These are phyloP conservation scores for Muntiacus muntjak DNA, from an alignment of 2,113 vertebrate species.

Conservation along the genomic window DNA sequence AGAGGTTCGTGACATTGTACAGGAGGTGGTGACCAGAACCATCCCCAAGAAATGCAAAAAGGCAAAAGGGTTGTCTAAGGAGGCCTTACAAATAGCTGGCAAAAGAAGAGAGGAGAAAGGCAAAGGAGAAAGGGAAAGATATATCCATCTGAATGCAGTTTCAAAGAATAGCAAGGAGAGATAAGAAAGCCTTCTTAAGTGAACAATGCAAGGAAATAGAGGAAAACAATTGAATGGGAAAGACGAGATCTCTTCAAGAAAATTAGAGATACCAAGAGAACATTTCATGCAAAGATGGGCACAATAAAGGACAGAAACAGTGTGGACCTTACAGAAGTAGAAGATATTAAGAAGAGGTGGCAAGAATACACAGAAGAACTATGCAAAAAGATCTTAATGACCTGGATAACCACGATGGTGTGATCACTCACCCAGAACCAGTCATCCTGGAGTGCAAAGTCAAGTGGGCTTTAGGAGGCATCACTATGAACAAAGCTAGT, in stretches of 20 bases:
- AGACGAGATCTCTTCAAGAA: background rate
- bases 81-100: background rate
- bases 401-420: background rate
- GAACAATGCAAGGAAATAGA: background rate
- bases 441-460: background rate
- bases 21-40: background rate
- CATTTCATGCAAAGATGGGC: background rate
- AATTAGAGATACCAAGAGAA: background rate
- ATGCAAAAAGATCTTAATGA: background rate
- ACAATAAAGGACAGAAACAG: background rate
- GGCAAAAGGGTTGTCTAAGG: background rate
- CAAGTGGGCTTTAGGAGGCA: background rate
- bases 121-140: background rate
- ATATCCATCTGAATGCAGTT: background rate
- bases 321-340: background rate
- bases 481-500: background rate
- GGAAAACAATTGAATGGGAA: background rate
- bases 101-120: background rate
- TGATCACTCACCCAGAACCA: background rate
- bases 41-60: background rate
- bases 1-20: background rate
- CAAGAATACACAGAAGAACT: background rate
- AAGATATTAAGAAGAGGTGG: background rate
- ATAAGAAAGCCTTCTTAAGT: background rate
- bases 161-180: background rate